Base-by-base conservation (phyloP, 2,888 invertebrate genomes). In the Spisula subtruncata region DNA sequence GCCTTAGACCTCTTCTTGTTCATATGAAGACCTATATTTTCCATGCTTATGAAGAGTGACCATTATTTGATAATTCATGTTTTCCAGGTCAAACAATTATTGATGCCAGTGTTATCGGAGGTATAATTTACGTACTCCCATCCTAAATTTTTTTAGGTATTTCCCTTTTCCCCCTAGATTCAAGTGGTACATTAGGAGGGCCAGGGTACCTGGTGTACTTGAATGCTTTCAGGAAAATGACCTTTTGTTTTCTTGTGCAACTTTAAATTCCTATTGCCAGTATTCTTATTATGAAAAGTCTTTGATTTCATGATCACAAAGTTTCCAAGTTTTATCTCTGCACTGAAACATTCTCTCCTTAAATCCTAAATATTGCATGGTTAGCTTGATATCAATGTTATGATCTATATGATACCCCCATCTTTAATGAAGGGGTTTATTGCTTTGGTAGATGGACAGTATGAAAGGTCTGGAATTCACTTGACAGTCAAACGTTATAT, bases 61-160 rank as follows among this genome's bases (percentile, higher is more conserved):
- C 51, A 12, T n/a, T 66, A 25, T n/a, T 56, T 66, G 60, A 25
- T 66, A n/a, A 25, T 66, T 66, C 25, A 12, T 81, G 48, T 54
- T 20, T 81, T 81, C 81, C 81, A 81, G 81, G 51, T 32, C 29
- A 81, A 48, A 81, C 14, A 80, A 46, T 32, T 16, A 46, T 81
- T 48, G 48, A 48, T 29, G 81, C 29, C 48, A 46, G 6, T 54
- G 16, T 51, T 81, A 29, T 81, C 81, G 10, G 81, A 81, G 81
- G 81, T 81, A 81, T 81, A 81, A 81, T n/a, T 54, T n/a, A 81
- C n/a, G 16, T 32, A 54, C n/a, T 25, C 35, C 29, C 32, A 18
- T 75, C 75, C 75, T 35, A 18, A 66, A 25, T 25, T 25, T 4
- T 8, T 48, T n/a, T n/a, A 20, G 10, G n/a, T 0, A n/a, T 14